Evolutionary conservation across 2,888 invertebrate species (phyloP), one percentile per base, ranked within the genome.

Genomic region (Tridacna gigas): DNA sequence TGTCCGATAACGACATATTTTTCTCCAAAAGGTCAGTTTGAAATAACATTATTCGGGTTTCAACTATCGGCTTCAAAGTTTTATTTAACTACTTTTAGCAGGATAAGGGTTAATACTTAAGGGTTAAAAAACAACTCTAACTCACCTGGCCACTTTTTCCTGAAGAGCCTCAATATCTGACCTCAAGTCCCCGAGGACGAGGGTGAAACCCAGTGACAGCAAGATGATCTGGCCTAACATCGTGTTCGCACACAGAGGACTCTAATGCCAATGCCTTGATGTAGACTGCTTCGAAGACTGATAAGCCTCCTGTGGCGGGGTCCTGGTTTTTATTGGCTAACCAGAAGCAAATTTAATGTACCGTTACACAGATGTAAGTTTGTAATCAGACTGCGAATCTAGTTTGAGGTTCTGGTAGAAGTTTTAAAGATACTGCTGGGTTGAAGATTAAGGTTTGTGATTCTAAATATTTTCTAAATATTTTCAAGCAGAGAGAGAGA

Each of bases 141-240:
- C 84, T 67, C 47, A 84, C 84, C 47, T 71, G 26, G 25, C 69
- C 11, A 84, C 80, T 51, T 81, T 28, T 26, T 45, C 69, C 47
- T 51, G 37, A 28, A 84, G 79, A n/a, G 67, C 74, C 26, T 71
- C 81, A 60, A 84, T 75, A 25, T 79, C 81, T 9, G 74, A 22
- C 37, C 73, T 63, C 7, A 84, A 22, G 37, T 84, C 84, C 11
- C 81, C 86, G 22, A 80, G 47, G n/a, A 74, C 82, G 0, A 86
- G 37, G 47, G 82, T 74, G 47, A 74, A 77, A 28, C 83, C 82
- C 22, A 84, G 26, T 37, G 66, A 56, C 51, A 86, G 28, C 13
- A 86, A 47, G 26, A 86, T 61, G 22, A 86, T 71, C 37, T 77
- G 83, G 82, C 69, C 47, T 69, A 69, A 69, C 69, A 69, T 69